Base-by-base conservation (phyloP, 2,888 invertebrate genomes). In the Zelleria hepariella region DNA sequence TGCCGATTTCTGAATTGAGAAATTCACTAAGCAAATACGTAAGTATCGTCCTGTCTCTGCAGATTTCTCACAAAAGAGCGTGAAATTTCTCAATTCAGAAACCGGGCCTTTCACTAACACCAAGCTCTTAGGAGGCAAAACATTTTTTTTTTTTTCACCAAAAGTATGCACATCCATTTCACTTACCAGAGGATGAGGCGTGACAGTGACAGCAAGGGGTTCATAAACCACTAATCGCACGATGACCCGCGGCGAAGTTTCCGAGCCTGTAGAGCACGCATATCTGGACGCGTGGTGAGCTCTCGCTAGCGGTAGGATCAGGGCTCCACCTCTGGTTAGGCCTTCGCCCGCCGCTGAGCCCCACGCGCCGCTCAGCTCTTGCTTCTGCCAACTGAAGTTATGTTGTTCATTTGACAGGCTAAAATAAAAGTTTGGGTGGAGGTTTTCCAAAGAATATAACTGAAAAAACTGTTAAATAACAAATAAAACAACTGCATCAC, bases 261-360 rank as follows among this genome's bases (percentile, higher is more conserved):
- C 90, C 65, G 93, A 92, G 62, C 91, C 92, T 7, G 92, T 91
- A n/a, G 92, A 91, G 74, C 95, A 95, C 42, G 92, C 91, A 80
- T 94, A 95, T 65, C 91, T 80, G 0, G 93, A 92, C 1, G 91
- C 91, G 69, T 94, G 94, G 63, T 91, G 91, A 1, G 90, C 81
- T 59, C 91, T 90, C 48, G 91, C 91, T 58, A 91, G 89, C 15
- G 91, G 87, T 58, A 95, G 64, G 6, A 89, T 69, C 1, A 88
- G 71, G 0, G 85, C 75, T 0, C 82, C 82, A 0, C 78, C 79
- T 0, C 82, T 74, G 0, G 84, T 80, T 0, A 75, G 74, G 1
- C 82, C 85, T 59, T 87, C 87, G 3, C 73, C 74, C 0, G 81
- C 67, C 1, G 75, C 73, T 1, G 77, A 66, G 3, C 74, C 68